Percentiles rank a stretch among this genome's conserved stretches.
Conservation (phyloP, 2,113 vertebrate species). For the Microcebus ravelobensis region DNA sequence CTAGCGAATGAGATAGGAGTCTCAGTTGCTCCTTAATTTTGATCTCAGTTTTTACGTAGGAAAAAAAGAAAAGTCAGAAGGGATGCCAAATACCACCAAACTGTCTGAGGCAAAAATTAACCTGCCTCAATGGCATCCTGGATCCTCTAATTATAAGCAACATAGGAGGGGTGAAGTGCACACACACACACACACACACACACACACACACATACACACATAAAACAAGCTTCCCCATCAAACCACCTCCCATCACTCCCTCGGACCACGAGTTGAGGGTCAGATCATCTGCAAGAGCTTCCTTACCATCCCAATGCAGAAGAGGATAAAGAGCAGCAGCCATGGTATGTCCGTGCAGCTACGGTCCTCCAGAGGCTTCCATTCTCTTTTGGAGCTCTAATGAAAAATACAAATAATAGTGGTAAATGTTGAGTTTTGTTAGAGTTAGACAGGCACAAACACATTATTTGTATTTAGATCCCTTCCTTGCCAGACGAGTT, state of each 20-base stretch:
- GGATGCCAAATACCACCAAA: not conserved
- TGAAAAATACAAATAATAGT: constrained; percentile 66
- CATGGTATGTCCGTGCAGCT: constrained; percentile 98
- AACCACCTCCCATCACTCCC: not conserved
- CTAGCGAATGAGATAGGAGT: not conserved
- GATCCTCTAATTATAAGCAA: not conserved
- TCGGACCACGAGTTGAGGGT: not conserved
- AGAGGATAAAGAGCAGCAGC: constrained; percentile 95
- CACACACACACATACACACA: not conserved
- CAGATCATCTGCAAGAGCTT: not conserved
- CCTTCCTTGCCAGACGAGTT: not conserved
- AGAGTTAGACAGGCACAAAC: constrained; percentile 1
- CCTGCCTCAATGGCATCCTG: not conserved
- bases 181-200: not conserved
- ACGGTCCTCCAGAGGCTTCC: constrained; percentile 97
- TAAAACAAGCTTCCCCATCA: not conserved
- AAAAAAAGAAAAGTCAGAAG: not conserved
- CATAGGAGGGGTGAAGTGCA: not conserved
- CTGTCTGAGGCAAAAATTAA: not conserved
- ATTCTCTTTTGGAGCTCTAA: constrained; percentile 97
- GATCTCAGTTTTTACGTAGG: constrained; percentile 17
- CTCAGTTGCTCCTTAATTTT: not conserved
- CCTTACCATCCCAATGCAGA: constrained; percentile 98
- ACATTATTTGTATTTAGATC: not conserved
- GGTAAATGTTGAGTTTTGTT: not conserved